Base-by-base conservation (phyloP, 1,140 invertebrate genomes). In the Rhizoglyphus robini region DNA sequence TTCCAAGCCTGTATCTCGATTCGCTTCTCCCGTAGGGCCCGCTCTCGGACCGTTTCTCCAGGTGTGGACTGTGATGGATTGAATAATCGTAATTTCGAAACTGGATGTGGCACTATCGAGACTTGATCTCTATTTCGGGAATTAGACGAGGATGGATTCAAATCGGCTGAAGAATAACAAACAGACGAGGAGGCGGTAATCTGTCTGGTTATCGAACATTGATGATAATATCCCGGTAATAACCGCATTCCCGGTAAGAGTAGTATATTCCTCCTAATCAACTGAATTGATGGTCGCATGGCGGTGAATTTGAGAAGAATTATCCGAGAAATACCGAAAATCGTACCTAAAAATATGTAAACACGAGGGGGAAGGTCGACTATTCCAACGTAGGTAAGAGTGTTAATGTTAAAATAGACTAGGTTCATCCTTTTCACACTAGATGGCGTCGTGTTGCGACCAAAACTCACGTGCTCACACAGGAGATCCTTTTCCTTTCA, bases 1-100 rank as follows among this genome's bases (percentile, higher is more conserved):
- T 90, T 88, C 87, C 87, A 90, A 66, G 81, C 74, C 70, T 88
- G 86, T 0, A 85, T 83, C 65, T 82, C 80, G 68, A 81, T 77
- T 71, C 84, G 80, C 54, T 81, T 73, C 63, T 82, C 69, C 68
- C 87, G 76, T 71, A 85, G 83, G 69, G 76, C 73, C 69, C 77
- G 81, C 72, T 88, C 84, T 46, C 84, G 65, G 1, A 69, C 47
- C 0, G 84, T 83, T 76, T 90, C 88, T 71, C 82, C 78, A 3
- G 76, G 65, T 18, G 80, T 75, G 67, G 80, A 2, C 29, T 11
- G 76, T 72, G 81, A 80, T 70, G 86, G 83, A 69, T 84, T 78
- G 61, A 88, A 79, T 11, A 81, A 83, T 70, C 87, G 75, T 51
- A 90, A 76, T 74, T 90, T 89, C 2, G 88, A 88, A 13, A 84